These are phyloP conservation scores for Montipora cactus DNA, from an alignment of 64 coral and sea anemone species.

Conservation along the genomic window DNA sequence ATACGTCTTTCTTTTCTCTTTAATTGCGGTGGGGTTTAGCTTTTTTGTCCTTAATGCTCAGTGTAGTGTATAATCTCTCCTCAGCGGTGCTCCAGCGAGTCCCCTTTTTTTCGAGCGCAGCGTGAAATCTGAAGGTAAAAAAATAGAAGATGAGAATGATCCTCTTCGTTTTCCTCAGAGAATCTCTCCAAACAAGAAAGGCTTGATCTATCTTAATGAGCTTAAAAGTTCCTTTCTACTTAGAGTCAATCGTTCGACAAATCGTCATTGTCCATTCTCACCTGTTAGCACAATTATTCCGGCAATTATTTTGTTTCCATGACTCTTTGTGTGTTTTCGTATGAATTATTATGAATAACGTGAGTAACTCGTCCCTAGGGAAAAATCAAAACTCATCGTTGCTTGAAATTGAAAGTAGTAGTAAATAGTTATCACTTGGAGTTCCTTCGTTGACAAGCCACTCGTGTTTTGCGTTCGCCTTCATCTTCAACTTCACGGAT, in stretches of 20 bases:
- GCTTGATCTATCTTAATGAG: not conserved
- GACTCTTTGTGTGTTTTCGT: no score
- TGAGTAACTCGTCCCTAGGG: not conserved
- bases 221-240: not conserved
- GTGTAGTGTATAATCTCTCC: no score
- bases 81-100: no score
- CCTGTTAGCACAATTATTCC: not conserved
- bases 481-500: no score
- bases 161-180: not conserved
- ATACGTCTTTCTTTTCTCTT: no score
- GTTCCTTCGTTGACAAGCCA: not conserved
- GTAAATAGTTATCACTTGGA: not conserved
- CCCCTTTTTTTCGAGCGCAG: no score
- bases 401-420: not conserved
- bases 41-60: no score
- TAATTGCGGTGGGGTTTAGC: no score
- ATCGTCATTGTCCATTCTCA: conserved; percentile 4
- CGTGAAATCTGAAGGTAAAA: no score
- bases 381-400: not conserved
- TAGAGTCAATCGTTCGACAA: not conserved
- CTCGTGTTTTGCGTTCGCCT: no score
- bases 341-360: not conserved
- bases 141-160: no score
- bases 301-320: not conserved
- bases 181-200: not conserved